Evolutionary conservation across 2,888 invertebrate genomes (phyloP).

Genomic region (Lepidochitona cinerea): DNA sequence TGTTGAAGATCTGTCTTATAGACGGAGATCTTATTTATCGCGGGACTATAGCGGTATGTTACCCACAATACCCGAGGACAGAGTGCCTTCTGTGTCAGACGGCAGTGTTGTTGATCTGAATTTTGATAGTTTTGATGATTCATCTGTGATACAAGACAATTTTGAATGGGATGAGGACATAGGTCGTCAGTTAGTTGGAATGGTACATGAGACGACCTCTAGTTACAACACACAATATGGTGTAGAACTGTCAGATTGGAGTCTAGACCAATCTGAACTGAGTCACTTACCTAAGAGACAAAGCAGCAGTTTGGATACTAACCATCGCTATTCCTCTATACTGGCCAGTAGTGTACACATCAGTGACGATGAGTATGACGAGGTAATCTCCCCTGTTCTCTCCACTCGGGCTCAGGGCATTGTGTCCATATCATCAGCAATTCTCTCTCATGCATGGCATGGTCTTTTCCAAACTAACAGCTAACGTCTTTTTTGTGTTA

Average conservation of each 20-base stretch:
- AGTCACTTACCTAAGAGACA: not conserved
- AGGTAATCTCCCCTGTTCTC: not conserved
- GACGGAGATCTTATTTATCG: not conserved
- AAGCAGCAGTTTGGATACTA: not conserved
- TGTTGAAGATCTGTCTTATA: not conserved
- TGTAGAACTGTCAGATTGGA: not conserved
- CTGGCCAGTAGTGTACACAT: constrained; percentile 2
- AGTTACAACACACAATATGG: not conserved
- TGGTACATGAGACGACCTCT: constrained; percentile 27
- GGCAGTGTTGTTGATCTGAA: constrained; percentile 33
- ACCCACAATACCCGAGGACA: constrained; percentile 50
- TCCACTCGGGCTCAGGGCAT: too few relatives aligned
- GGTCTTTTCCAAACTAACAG: too few relatives aligned
- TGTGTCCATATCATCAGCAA: too few relatives aligned
- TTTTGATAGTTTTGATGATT: constrained; percentile 45
- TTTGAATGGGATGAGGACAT: constrained; percentile 65
- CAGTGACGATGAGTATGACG: constrained; percentile 1
- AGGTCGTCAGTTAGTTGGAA: constrained; percentile 53
- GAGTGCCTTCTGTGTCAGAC: not conserved
- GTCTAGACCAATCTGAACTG: not conserved
- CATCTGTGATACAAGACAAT: constrained; percentile 38
- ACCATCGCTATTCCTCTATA: not conserved
- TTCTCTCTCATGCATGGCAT: too few relatives aligned
- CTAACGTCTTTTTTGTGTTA: too few relatives aligned
- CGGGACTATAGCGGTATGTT: not conserved